phyloP scores from a whole-genome alignment of 2,888 invertebrate species.

The Drosophila merina region DNA sequence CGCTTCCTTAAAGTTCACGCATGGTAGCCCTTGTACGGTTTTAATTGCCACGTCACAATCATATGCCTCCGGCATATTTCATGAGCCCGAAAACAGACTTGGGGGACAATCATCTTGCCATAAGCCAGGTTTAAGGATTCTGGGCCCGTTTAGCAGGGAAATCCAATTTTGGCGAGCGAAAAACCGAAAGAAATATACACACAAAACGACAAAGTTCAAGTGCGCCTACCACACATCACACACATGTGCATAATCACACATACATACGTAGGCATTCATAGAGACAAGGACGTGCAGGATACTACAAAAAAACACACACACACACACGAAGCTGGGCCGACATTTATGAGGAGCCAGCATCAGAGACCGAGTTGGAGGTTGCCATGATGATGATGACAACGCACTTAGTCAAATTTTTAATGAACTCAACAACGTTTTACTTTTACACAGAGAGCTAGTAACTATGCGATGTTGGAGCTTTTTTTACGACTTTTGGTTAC shows the following conservation, averaged over 20 bases:
- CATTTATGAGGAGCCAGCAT: conserved; percentile 28
- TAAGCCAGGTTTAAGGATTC: conserved; percentile 32
- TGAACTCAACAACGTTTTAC: conserved; percentile 76
- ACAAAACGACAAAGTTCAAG: conserved; percentile 40
- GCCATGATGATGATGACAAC: conserved; percentile 61
- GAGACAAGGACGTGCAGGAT: conserved; percentile 42
- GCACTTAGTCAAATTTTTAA: conserved; percentile 74
- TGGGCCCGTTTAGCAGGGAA: conserved; percentile 41
- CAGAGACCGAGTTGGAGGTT: conserved; percentile 35
- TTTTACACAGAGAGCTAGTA: conserved; percentile 47
- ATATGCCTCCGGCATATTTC: conserved; percentile 43
- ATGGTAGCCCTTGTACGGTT: conserved; percentile 13
- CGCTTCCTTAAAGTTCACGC: not conserved
- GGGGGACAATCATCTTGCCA: conserved; percentile 25
- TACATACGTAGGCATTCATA: conserved; percentile 7
- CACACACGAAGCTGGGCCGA: conserved; percentile 7
- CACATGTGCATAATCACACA: not conserved
- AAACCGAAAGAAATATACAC: conserved; percentile 32
- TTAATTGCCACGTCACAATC: conserved; percentile 30
- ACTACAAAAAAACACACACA: conserved; percentile 21
- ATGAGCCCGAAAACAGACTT: conserved; percentile 32
- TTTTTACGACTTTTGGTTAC: not conserved
- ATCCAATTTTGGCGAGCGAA: conserved; percentile 44
- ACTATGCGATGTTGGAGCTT: conserved; percentile 5
- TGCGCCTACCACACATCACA: conserved; percentile 43